These are phyloP conservation scores for Asobara japonica DNA, from an alignment of 1,140 invertebrate species.

Conservation along the genomic window DNA sequence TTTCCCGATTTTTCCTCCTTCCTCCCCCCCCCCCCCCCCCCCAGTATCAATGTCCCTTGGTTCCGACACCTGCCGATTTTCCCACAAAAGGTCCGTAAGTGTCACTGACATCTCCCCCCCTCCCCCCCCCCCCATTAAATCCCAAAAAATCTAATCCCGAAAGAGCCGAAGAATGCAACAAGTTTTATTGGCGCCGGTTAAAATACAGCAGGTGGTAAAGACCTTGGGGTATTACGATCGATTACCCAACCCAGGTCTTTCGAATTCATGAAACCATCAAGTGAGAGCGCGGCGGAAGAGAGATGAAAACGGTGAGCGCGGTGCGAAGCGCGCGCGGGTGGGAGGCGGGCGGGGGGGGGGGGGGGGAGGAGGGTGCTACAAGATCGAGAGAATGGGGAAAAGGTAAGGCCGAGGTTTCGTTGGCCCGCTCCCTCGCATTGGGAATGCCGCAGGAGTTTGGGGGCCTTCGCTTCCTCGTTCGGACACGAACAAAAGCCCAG, in stretches of 20 bases:
- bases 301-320: neutral
- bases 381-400: conserved; percentile 20
- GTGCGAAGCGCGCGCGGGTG: neutral
- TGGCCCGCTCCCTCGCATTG: neutral
- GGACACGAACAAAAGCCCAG: conserved; percentile 63
- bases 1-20: too few relatives aligned
- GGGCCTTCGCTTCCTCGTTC: conserved; percentile 46
- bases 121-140: neutral
- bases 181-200: conserved; percentile 26
- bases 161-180: conserved; percentile 21
- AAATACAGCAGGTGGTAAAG: conserved; percentile 62
- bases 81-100: too few relatives aligned
- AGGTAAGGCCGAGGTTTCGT: conserved; percentile 35
- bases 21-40: too few relatives aligned
- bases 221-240: conserved; percentile 62
- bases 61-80: too few relatives aligned
- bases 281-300: neutral
- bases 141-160: neutral
- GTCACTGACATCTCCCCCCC: too few relatives aligned
- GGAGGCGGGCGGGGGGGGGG: neutral
- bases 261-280: conserved; percentile 35
- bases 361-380: too few relatives aligned
- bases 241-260: conserved; percentile 57
- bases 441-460: conserved; percentile 15
- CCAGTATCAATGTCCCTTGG: too few relatives aligned